Evolutionary conservation across 1,140 invertebrate genomes (phyloP).

Genomic region (Brachionus sp.): DNA sequence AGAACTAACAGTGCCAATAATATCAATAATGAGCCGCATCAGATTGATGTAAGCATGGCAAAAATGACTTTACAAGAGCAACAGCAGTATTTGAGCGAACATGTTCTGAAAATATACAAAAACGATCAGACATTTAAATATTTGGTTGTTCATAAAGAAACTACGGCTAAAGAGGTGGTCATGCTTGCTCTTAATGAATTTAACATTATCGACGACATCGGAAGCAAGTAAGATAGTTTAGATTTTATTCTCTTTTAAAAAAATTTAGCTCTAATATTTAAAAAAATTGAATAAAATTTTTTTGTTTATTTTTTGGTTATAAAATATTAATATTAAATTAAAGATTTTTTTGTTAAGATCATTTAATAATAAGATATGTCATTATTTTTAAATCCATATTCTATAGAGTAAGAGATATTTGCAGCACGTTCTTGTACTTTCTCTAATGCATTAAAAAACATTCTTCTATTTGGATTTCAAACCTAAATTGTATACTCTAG

Average conservation of each 20-base stretch:
- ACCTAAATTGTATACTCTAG: too few species aligned
- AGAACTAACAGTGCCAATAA: slow-evolving; percentile 73
- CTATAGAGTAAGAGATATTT: too few species aligned
- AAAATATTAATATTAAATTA: too few species aligned
- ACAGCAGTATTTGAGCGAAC: slow-evolving; percentile 82
- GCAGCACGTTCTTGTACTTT: too few species aligned
- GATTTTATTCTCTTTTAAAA: background rate
- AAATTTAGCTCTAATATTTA: background rate
- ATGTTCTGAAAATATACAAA: slow-evolving; percentile 86
- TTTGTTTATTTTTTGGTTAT: too few species aligned
- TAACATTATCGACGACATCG: slow-evolving; percentile 83
- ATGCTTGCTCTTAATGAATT: slow-evolving; percentile 95
- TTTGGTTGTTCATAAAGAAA: slow-evolving; percentile 92
- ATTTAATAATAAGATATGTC: too few species aligned
- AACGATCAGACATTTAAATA: slow-evolving; percentile 96
- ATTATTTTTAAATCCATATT: too few species aligned
- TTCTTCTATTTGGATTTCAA: too few species aligned
- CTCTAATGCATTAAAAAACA: too few species aligned
- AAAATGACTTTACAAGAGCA: slow-evolving; percentile 51
- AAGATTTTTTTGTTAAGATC: too few species aligned
- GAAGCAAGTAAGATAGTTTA: slow-evolving; percentile 50
- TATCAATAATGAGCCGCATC: slow-evolving; percentile 61
- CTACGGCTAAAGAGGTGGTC: slow-evolving; percentile 93
- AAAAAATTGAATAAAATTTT: too few species aligned
- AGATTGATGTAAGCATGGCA: background rate